Evolutionary conservation across 2,797 vertebrate genomes (phyloP).

Genomic region (Avahi laniger): DNA sequence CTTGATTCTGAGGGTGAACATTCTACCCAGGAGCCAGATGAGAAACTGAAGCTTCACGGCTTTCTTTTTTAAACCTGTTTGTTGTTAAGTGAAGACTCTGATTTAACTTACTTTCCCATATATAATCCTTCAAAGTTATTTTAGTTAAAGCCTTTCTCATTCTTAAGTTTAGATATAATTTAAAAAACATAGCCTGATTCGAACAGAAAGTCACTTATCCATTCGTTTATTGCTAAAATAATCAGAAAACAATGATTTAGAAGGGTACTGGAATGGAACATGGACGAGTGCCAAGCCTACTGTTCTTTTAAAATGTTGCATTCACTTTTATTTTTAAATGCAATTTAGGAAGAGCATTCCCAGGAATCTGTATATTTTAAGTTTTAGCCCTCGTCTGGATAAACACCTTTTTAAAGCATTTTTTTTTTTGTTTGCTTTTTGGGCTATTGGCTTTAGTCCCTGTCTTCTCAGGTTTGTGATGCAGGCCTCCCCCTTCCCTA

Average conservation of each 20-base stretch:
- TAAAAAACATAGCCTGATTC: background rate
- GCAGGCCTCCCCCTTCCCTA: background rate
- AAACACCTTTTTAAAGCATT: background rate
- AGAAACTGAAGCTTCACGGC: background rate
- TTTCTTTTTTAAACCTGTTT: background rate
- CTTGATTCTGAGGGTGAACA: background rate
- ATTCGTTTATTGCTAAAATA: conserved; percentile 8
- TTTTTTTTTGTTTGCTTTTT: background rate
- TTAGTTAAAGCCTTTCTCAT: background rate
- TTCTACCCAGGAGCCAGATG: background rate
- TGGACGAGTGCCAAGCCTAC: background rate
- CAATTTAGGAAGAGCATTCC: background rate
- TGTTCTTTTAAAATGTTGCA: background rate
- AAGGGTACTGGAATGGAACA: background rate
- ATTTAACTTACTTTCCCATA: background rate
- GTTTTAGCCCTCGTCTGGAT: background rate
- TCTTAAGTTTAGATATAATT: background rate
- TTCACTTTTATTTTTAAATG: background rate
- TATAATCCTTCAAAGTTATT: background rate
- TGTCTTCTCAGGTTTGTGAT: background rate
- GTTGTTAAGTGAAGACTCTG: conserved; percentile 5
- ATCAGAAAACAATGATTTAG: background rate
- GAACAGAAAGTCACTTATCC: background rate
- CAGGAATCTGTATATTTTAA: background rate
- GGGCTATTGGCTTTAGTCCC: background rate